phyloP scores from a whole-genome alignment of 1,140 invertebrate genomes.

The Eubasilissa regina region DNA sequence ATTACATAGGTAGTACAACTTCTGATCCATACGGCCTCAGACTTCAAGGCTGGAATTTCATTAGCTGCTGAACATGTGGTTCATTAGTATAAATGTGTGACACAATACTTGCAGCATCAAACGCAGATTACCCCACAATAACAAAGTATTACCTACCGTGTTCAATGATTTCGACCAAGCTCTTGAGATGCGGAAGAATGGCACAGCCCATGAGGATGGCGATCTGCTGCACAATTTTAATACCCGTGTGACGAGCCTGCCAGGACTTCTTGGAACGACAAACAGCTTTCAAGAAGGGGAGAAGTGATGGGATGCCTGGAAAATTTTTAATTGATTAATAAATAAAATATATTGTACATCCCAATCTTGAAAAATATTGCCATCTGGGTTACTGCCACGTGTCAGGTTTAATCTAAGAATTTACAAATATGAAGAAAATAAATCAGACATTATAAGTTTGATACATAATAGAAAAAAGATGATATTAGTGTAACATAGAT shows the following conservation, averaged over 20 bases:
- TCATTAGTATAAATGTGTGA: no score
- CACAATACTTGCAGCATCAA: no score
- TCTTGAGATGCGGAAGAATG: conserved; percentile 98
- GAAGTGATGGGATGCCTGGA: conserved; percentile 90
- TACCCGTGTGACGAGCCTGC: conserved; percentile 99
- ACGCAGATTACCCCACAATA: not conserved
- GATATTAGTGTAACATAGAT: no score
- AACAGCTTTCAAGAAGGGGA: conserved; percentile 99
- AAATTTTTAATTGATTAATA: conserved; percentile 36
- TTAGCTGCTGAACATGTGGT: no score
- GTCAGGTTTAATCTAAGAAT: no score
- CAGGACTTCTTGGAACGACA: conserved; percentile 99
- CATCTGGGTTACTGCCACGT: no score
- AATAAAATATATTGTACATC: no score
- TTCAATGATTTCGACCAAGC: conserved; percentile 99
- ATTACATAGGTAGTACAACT: no score
- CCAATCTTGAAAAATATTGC: no score
- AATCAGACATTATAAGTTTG: not conserved
- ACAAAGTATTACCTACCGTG: conserved; percentile 80
- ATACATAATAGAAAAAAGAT: conserved; percentile 25
- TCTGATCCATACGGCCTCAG: no score
- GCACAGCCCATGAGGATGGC: conserved; percentile 99
- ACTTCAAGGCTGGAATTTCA: no score
- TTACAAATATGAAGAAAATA: no score
- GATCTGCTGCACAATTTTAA: conserved; percentile 99